Evolutionary conservation across 30 jellyfish, hydroid and myxozoan genomes (phyloP).

Genomic region (Pelagia noctiluca): DNA sequence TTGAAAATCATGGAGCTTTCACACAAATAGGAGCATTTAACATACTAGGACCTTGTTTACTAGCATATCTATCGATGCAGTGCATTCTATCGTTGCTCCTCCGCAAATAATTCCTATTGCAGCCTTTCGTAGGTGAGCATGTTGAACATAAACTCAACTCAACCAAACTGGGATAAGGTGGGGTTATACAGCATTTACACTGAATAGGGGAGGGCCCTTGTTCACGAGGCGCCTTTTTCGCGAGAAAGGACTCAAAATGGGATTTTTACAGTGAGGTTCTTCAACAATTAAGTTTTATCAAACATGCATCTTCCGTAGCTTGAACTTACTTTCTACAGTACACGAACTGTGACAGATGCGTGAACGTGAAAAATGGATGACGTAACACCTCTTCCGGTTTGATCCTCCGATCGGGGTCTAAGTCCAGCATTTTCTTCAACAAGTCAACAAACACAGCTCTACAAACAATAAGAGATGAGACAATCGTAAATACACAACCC

Average conservation of each 20-base stretch:
- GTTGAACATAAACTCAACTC: not conserved
- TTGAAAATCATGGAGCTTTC: no score
- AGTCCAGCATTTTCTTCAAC: conserved; percentile 92
- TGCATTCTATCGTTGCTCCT: no score
- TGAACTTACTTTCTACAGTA: conserved; percentile 89
- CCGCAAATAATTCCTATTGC: no score
- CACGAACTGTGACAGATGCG: conserved; percentile 94
- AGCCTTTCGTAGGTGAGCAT: no score
- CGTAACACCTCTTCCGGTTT: conserved; percentile 93
- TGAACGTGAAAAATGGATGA: conserved; percentile 96
- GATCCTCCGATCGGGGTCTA: conserved; percentile 84
- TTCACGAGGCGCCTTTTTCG: not conserved
- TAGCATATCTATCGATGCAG: no score
- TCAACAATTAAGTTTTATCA: not conserved
- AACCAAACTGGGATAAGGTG: not conserved
- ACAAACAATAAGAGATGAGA: not conserved
- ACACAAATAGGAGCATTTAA: no score
- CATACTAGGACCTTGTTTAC: no score
- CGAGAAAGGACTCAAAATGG: not conserved
- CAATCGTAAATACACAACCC: not conserved
- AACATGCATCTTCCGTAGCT: not conserved
- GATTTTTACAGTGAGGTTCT: not conserved
- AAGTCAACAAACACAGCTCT: conserved; percentile 97
- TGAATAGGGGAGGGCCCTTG: not conserved
- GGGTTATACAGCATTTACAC: not conserved